Percentiles rank a stretch among this genome's conserved stretches.
These are phyloP conservation scores for Melitaea athalia DNA, from an alignment of 2,888 invertebrate species.

Conservation along the genomic window DNA sequence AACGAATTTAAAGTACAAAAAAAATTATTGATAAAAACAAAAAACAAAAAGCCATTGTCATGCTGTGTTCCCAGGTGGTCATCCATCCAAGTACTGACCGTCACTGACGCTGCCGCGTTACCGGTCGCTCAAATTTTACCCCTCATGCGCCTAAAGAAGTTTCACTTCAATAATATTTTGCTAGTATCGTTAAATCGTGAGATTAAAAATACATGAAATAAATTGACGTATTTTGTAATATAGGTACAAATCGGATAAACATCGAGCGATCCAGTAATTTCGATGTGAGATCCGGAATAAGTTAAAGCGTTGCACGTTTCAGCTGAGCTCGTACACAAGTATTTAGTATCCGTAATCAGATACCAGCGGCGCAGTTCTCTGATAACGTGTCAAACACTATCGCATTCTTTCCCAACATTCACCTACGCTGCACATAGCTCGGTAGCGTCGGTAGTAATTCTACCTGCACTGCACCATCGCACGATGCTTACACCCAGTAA, in stretches of 20 bases:
- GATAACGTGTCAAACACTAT: conserved; percentile 47
- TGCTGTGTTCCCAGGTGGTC: no score
- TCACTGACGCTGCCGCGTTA: no score
- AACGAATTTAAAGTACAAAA: no score
- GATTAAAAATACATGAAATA: no score
- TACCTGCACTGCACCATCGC: conserved; percentile 2
- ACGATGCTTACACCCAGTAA: conserved; percentile 16
- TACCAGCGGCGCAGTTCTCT: conserved; percentile 35
- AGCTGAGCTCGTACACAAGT: conserved; percentile 24
- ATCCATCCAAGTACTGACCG: no score
- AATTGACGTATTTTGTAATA: neutral
- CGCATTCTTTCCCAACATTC: conserved; percentile 55
- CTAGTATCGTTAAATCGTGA: no score
- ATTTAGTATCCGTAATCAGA: conserved; percentile 44
- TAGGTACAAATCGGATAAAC: neutral
- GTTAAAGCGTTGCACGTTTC: neutral
- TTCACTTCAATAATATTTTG: neutral
- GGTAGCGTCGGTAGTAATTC: conserved; percentile 4
- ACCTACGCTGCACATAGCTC: conserved; percentile 26
- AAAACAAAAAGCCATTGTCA: no score
- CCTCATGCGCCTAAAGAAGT: no score
- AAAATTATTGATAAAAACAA: no score
- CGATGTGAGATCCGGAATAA: conserved; percentile 5
- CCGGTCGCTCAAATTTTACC: no score
- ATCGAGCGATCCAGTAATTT: conserved; percentile 1